These are phyloP conservation scores for human (Homo sapiens) DNA, from an alignment of 2,113 vertebrate genomes.

Conservation along the genomic window GRCh38 chr7:49777001-49777500, in stretches of 20 bases:
- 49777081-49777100: fast-evolving
- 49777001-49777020: fast-evolving
- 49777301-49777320: neutral
- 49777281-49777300: neutral
- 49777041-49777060: fast-evolving
- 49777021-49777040: neutral
- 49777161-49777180: neutral
- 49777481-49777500: neutral
- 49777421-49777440: neutral
- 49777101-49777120: fast-evolving
- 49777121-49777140: fast-evolving
- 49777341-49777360: neutral
- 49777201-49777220: neutral
- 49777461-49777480: neutral
- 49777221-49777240: neutral
- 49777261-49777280: neutral
- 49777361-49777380: neutral
- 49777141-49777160: fast-evolving
- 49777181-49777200: neutral
- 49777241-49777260: neutral
- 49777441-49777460: neutral
- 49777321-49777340: no score
- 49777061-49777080: neutral
- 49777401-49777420: no score
- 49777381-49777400: no score